Evolutionary conservation across 2,797 vertebrate species (phyloP).

Genomic region (Catharus ustulatus): DNA sequence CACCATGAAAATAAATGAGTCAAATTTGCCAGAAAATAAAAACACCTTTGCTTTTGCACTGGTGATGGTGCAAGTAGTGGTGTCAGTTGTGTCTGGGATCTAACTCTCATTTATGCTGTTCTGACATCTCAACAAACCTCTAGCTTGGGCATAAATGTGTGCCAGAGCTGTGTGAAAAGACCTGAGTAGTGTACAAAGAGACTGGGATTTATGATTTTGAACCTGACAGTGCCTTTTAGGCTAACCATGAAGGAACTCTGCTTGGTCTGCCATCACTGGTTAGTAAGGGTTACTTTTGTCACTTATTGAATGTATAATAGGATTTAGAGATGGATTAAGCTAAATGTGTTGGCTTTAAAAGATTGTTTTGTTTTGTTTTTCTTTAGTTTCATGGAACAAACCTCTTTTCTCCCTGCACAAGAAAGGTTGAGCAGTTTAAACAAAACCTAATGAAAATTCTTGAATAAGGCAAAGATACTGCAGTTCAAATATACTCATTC

Average conservation of each 20-base stretch:
- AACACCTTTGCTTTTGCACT: background rate
- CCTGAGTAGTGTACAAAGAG: background rate
- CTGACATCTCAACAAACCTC: background rate
- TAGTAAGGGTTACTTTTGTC: background rate
- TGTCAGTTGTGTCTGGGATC: background rate
- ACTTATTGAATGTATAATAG: background rate
- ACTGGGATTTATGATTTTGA: background rate
- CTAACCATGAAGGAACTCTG: background rate
- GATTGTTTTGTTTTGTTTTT: background rate
- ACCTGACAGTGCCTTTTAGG: background rate
- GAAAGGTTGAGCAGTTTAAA: conserved; percentile 25
- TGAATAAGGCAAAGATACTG: conserved; percentile 15
- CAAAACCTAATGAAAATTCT: conserved; percentile 48
- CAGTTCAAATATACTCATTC: background rate
- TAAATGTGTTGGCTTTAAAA: conserved; percentile 23
- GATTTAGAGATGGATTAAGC: conserved; percentile 26
- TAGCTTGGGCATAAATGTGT: background rate
- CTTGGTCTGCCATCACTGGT: background rate
- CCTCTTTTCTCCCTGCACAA: background rate
- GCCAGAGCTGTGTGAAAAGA: background rate
- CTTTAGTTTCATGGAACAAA: conserved; percentile 3
- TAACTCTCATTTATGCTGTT: background rate
- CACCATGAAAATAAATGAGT: background rate
- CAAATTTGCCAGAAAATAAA: background rate
- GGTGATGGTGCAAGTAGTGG: background rate